Percentiles rank a stretch among this genome's conserved stretches.
These are phyloP conservation scores for Gnatocerus cornutus DNA, from an alignment of 2,888 invertebrate genomes.

Conservation along the genomic window DNA sequence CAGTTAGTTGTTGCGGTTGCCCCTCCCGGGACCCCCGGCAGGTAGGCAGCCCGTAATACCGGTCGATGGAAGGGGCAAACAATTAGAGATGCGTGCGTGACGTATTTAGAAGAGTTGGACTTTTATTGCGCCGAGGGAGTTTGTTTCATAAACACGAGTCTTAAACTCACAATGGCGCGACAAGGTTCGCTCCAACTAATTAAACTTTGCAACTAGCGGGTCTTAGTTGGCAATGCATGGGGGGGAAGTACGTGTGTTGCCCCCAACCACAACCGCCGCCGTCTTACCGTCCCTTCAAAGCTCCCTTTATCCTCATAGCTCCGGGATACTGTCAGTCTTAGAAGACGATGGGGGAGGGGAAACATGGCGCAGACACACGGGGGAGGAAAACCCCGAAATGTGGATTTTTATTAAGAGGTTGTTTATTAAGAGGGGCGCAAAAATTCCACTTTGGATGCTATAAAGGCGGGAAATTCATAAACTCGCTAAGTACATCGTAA, in stretches of 20 bases:
- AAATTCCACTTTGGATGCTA: conserved; percentile 56
- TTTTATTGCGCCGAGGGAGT: conserved; percentile 36
- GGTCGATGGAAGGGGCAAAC: conserved; percentile 38
- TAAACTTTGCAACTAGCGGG: conserved; percentile 71
- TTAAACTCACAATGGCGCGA: conserved; percentile 68
- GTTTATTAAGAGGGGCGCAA: conserved; percentile 50
- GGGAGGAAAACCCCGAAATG: conserved; percentile 37
- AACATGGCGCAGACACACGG: conserved; percentile 36
- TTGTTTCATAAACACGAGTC: conserved; percentile 50
- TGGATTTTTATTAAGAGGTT: conserved; percentile 45
- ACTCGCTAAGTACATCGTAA: conserved; percentile 58
- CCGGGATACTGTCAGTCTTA: conserved; percentile 68
- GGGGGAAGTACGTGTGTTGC: conserved; percentile 46
- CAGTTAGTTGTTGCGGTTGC: conserved; percentile 64
- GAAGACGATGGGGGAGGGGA: conserved; percentile 53
- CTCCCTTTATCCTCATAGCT: conserved; percentile 67
- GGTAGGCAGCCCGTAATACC: conserved; percentile 45
- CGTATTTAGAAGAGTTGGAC: conserved; percentile 19
- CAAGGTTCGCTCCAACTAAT: conserved; percentile 71
- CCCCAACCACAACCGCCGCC: conserved; percentile 52
- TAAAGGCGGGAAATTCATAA: conserved; percentile 60
- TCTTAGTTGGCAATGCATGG: conserved; percentile 63
- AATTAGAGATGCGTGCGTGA: conserved; percentile 49
- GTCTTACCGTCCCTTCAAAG: conserved; percentile 53
- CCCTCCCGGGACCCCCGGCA: conserved; percentile 27